Conservation (phyloP, 2,113 vertebrate species). For the Phylloscopus trochiloides region DNA sequence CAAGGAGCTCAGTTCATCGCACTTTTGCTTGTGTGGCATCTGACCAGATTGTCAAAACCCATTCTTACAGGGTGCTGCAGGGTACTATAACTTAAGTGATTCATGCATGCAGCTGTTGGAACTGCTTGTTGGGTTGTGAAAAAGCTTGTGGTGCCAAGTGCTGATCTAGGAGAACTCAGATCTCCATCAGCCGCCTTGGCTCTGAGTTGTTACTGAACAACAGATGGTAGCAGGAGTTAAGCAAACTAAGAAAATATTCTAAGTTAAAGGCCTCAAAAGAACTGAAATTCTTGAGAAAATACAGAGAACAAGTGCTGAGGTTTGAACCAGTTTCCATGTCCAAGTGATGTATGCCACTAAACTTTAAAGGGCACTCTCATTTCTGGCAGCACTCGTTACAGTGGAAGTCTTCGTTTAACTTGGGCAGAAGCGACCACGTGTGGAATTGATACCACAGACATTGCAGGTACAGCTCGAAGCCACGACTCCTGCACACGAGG, state of each 20-base stretch:
- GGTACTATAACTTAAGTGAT: constrained; percentile 51
- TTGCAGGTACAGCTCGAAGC: not conserved
- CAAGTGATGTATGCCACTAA: not conserved
- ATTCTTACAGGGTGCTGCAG: constrained; percentile 35
- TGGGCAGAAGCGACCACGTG: not conserved
- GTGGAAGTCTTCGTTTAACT: not conserved
- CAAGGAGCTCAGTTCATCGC: not conserved
- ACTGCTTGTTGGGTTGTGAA: constrained; percentile 56
- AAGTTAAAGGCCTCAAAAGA: constrained; percentile 25
- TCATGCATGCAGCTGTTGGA: constrained; percentile 63
- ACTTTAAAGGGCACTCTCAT: not conserved
- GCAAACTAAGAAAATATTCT: constrained; percentile 48
- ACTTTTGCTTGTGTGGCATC: constrained; percentile 11
- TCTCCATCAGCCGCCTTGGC: constrained; percentile 58
- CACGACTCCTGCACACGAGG: not conserved
- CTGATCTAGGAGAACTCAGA: constrained; percentile 62
- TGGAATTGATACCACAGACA: not conserved
- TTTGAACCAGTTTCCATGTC: not conserved
- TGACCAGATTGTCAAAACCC: constrained; percentile 37
- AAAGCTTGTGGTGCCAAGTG: constrained; percentile 51
- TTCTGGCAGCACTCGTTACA: not conserved
- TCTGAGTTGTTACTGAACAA: constrained; percentile 20
- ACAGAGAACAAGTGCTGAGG: not conserved
- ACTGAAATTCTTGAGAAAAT: not conserved
- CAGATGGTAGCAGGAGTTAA: constrained; percentile 59